Percentiles rank a stretch among this genome's conserved stretches.
phyloP scores from a whole-genome alignment of 2,888 invertebrate species.

The Dendrolimus pini region DNA sequence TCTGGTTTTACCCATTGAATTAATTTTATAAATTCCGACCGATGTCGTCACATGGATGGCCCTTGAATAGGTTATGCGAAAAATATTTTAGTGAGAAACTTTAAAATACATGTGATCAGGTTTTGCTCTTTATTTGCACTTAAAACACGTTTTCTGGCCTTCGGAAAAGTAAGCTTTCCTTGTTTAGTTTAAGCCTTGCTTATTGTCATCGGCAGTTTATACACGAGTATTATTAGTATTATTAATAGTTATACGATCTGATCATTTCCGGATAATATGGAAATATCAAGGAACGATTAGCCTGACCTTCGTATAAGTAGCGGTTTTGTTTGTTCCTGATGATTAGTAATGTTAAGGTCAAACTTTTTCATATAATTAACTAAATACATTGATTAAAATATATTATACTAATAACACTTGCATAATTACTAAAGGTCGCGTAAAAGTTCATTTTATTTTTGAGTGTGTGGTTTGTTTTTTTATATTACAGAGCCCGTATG shows the following conservation, averaged over 20 bases:
- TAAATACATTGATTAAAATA: background rate
- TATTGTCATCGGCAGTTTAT: constrained; percentile 11
- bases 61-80: background rate
- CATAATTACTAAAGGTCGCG: too few relatives aligned
- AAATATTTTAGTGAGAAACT: background rate
- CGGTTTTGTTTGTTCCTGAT: background rate
- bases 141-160: constrained; percentile 26
- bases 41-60: background rate
- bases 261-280: background rate
- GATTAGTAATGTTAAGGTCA: background rate
- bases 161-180: constrained; percentile 36
- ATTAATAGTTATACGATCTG: background rate
- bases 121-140: constrained; percentile 20
- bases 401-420: background rate
- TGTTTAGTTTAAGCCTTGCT: constrained; percentile 29
- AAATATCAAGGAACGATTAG: background rate
- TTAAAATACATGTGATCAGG: constrained; percentile 7
- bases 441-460: too few relatives aligned
- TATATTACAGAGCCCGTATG: too few relatives aligned
- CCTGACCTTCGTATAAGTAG: background rate
- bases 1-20: background rate
- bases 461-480: too few relatives aligned
- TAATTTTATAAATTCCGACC: background rate
- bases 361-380: background rate
- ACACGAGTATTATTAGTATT: background rate